phyloP scores from a whole-genome alignment of 2,888 invertebrate species.

The Caenorhabditis japonica region DNA sequence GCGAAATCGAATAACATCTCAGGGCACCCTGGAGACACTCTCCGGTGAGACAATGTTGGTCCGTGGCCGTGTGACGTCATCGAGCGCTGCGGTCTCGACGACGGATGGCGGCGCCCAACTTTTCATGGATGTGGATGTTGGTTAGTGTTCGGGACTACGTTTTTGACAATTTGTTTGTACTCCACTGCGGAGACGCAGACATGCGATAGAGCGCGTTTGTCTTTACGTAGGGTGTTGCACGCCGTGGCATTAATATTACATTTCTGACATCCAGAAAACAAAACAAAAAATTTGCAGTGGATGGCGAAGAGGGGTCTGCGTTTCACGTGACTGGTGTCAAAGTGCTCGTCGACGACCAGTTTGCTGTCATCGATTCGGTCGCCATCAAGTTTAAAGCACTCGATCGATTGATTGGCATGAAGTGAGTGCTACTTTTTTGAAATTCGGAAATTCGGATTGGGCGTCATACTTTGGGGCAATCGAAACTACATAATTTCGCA shows the following conservation, averaged over 20 bases:
- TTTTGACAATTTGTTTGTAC: too few species aligned
- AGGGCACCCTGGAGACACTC: slow-evolving; percentile 50
- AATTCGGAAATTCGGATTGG: not conserved
- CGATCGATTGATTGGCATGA: slow-evolving; percentile 51
- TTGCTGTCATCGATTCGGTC: slow-evolving; percentile 38
- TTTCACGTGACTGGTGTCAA: slow-evolving; percentile 49
- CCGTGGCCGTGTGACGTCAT: slow-evolving; percentile 29
- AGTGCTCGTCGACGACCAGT: slow-evolving; percentile 43
- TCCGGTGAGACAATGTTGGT: slow-evolving; percentile 50
- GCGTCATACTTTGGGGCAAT: not conserved
- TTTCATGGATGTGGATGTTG: slow-evolving; percentile 50
- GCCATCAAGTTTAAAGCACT: slow-evolving; percentile 46
- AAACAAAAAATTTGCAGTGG: slow-evolving; percentile 32
- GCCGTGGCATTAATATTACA: slow-evolving; percentile 1
- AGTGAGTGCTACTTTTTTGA: too few species aligned
- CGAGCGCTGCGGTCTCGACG: slow-evolving; percentile 12
- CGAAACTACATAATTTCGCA: too few species aligned
- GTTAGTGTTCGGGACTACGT: slow-evolving; percentile 13
- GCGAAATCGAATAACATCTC: not conserved
- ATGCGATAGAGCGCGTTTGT: too few species aligned
- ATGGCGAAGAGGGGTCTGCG: slow-evolving; percentile 53
- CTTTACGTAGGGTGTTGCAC: too few species aligned
- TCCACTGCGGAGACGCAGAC: too few species aligned
- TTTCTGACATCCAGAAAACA: too few species aligned
- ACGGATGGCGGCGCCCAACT: slow-evolving; percentile 18